Evolutionary conservation across 2,113 vertebrate species (phyloP), one percentile per base, ranked within the genome.

Genomic region (Galeopterus variegatus): DNA sequence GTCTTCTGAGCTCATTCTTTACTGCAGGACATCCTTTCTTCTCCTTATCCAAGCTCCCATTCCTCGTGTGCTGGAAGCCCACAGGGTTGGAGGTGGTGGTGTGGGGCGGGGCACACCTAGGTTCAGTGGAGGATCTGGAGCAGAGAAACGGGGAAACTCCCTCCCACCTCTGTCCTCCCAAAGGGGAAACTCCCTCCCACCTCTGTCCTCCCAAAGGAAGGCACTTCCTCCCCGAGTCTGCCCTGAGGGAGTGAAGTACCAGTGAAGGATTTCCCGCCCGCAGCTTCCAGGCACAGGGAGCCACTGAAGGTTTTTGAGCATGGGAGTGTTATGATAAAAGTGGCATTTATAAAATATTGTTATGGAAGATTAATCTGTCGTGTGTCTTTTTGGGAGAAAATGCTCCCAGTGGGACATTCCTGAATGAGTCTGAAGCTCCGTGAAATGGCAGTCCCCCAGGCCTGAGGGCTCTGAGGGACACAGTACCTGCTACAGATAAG

Each of bases 331-430:
- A 65, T 19, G 31, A 90, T 50, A 87, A 95, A 82, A 88, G 41
- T 60, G 65, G 33, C 31, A 48, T 60, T 89, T 90, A 48, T 70
- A 92, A 92, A 81, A 73, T 83, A n/a, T 24, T 60, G 64, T 80
- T 11, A 58, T 58, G 41, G 81, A 86, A 90, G 13, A 70, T 36
- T 18, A 50, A 58, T 28, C 70, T 65, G n/a, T 58, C 76, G 45
- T 21, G 23, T 70, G 21, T 62, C 58, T 28, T 77, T 90, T 62
- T 36, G 13, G 58, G 45, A 93, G n/a, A 73, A 70, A 94, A 52
- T 31, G 5, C 11, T 14, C 28, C 0, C 10, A 31, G 14, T 76
- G 54, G n/a, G 6, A 65, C 31, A 56, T 60, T 69, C 81, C 31
- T 65, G 33, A 92, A 13, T 58, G n/a, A 67, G 19, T 28, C 28